Base-by-base conservation (phyloP, 2,113 vertebrate genomes). In the Turdus rufiventris region DNA sequence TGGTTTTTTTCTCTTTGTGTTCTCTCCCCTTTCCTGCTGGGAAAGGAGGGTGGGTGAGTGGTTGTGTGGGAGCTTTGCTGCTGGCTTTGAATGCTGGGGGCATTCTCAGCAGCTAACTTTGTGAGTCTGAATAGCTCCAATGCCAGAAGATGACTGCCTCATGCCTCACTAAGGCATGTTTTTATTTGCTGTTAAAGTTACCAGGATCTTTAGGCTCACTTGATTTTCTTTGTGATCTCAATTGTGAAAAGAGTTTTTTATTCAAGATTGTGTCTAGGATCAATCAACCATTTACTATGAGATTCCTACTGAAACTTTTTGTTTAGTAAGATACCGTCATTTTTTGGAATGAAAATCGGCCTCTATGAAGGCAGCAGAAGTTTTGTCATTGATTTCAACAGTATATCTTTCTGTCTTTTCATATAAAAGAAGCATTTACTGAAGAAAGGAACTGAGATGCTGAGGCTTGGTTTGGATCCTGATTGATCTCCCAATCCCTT, bases 401-500 rank as follows among this genome's bases (percentile, higher is more conserved):
- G 25, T 40, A 58, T 20, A 66, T 23, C 33, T 77, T 90, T 86
- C 75, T 88, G 51, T n/a, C 15, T 90, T 93, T 76, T 83, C 56
- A 54, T 88, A 58, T 23, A 82, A 94, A 92, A 89, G 67, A 83
- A 62, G 57, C 77, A 70, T 36, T 87, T 84, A 78, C 58, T 73
- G 47, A 4, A n/a, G 77, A 88, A 75, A 86, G 48, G 10, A 90
- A 36, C 73, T 81, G 77, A 87, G 63, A 73, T 80, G 29, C 58
- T 76, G 56, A 77, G 79, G 60, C 47, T 84, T 90, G 51, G 6
- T 58, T 71, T 88, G 89, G 77, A 94, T 85, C 70, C 62, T 54
- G 71, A 89, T 16, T 96, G 77, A 94, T 94, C 81, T 94, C 58
- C 53, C 91, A 94, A 93, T 95, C 86, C 73, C 61, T 67, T 43